Base-by-base conservation (phyloP, 2,113 vertebrate species). In the Xiphophorus couchianus region DNA sequence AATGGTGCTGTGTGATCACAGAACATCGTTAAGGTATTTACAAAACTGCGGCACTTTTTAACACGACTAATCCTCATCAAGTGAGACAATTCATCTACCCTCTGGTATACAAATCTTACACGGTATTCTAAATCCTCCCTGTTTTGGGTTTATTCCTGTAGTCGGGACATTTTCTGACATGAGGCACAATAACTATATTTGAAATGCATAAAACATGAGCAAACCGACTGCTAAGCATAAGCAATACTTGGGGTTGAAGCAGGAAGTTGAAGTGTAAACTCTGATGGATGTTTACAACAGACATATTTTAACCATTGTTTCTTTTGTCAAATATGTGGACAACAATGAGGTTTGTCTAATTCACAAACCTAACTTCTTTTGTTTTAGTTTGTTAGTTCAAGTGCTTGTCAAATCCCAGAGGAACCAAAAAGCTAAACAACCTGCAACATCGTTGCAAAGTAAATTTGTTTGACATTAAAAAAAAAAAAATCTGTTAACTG, bases 1-100 rank as follows among this genome's bases (percentile, higher is more conserved):
- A 91, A 92, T 90, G 69, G 72, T 81, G 69, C 73, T 27, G 71
- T 84, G 85, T 92, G 88, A 93, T 93, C 88, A 88, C 69, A 69
- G 71, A 69, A 72, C 74, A 28, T 73, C 27, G 19, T 70, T 71
- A 33, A 19, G 75, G 31, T 87, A 83, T 92, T 90, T 92, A 92
- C 84, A 90, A 15, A 83, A 66, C 62, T 61, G 42, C 83, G 82
- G 74, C 84, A 73, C 54, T 44, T 63, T 67, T 62, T 69, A 69
- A 63, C 0, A 37, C 72, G 29, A 14, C 33, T 42, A 58, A 69
- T 77, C 33, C 28, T 17, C n/a, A 3, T 11, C 42, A 17, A 42
- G 44, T 27, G 69, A 5, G 29, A 31, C 62, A 58, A 58, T n/a
- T 25, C 22, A 9, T 58, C 51, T 58, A 7, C 51, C 6, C 5